phyloP scores from a whole-genome alignment of 2,797 vertebrate species.

The Hapalemur alaotrensis region DNA sequence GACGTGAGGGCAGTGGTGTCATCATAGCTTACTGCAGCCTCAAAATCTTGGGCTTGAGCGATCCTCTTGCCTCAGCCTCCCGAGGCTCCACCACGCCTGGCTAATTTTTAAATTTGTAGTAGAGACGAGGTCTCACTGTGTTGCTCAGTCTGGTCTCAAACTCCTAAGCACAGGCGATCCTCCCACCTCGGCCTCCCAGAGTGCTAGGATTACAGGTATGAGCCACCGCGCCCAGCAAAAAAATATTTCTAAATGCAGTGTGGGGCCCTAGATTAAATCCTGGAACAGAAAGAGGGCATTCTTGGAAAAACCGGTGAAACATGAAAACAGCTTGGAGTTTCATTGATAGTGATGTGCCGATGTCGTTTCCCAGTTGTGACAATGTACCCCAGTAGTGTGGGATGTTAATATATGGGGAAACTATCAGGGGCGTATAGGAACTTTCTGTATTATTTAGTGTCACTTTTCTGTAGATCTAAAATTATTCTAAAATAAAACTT shows the following conservation, averaged over 20 bases:
- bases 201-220: no score
- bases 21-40: no score
- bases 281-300: neutral
- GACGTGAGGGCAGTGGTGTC: no score
- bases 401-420: rapidly evolving
- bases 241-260: neutral
- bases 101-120: no score
- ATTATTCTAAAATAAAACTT: neutral
- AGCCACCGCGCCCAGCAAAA: no score
- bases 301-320: neutral
- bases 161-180: no score
- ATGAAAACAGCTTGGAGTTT: neutral
- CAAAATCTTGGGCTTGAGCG: no score
- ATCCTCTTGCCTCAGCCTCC: no score
- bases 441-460: neutral
- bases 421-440: rapidly evolving
- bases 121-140: no score
- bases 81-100: no score
- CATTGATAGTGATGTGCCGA: rapidly evolving
- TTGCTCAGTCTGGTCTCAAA: no score
- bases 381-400: rapidly evolving
- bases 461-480: neutral
- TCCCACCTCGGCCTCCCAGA: no score
- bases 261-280: neutral
- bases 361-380: neutral